Conservation (phyloP, 2,888 invertebrate species). For the Abscondita cerata region DNA sequence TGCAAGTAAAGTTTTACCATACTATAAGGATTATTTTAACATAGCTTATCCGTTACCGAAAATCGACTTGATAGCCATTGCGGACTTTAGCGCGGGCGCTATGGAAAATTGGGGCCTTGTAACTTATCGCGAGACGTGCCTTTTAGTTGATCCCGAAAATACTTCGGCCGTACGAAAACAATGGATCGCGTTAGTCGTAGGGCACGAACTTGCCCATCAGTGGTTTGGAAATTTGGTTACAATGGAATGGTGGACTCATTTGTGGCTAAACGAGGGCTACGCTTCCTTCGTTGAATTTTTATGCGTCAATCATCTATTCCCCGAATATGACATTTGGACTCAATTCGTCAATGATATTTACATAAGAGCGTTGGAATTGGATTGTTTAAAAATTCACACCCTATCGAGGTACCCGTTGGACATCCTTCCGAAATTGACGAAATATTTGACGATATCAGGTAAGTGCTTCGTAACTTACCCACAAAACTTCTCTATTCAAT, state of each 20-base stretch:
- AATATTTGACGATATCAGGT: constrained; percentile 89
- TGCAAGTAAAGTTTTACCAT: constrained; percentile 87
- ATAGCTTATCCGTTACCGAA: constrained; percentile 95
- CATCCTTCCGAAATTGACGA: constrained; percentile 96
- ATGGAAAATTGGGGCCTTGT: constrained; percentile 99
- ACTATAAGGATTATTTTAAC: constrained; percentile 92
- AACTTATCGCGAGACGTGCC: constrained; percentile 87
- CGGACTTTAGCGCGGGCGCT: constrained; percentile 93
- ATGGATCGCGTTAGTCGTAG: constrained; percentile 85
- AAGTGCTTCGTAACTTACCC: background rate
- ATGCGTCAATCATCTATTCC: constrained; percentile 90
- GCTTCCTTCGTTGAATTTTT: constrained; percentile 95
- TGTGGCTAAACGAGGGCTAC: constrained; percentile 89
- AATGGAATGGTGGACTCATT: constrained; percentile 98
- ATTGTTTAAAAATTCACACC: constrained; percentile 90
- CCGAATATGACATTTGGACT: constrained; percentile 96
- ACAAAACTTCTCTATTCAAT: background rate
- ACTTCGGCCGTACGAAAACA: constrained; percentile 85
- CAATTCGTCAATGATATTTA: constrained; percentile 94
- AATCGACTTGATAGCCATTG: constrained; percentile 94
- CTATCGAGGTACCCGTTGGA: constrained; percentile 93
- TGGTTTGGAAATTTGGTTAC: constrained; percentile 99
- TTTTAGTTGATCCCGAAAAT: constrained; percentile 88
- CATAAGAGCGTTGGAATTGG: constrained; percentile 83
- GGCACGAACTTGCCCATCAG: constrained; percentile 94